These are phyloP conservation scores for Phodopus roborovskii DNA, from an alignment of 2,113 vertebrate genomes.

Conservation along the genomic window DNA sequence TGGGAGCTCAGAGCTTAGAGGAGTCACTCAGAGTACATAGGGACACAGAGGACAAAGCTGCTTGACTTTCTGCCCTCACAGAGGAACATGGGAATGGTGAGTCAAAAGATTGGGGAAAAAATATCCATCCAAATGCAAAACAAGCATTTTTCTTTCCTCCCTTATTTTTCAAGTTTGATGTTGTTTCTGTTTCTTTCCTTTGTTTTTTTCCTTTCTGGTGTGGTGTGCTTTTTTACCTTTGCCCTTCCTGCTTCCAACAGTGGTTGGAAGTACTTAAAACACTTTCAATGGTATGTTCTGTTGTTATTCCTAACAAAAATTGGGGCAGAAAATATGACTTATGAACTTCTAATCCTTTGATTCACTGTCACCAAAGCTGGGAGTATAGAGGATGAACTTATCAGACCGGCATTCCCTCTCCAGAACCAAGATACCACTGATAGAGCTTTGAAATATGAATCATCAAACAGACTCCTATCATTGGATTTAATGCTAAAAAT, in stretches of 20 bases:
- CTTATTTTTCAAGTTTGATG: conserved; percentile 58
- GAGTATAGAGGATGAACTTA: conserved; percentile 12
- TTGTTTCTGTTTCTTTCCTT: conserved; percentile 58
- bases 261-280: conserved; percentile 76
- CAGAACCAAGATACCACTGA: conserved; percentile 10
- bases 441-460: conserved; percentile 59
- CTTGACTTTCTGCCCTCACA: conserved; percentile 67
- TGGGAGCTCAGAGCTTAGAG: conserved; percentile 63
- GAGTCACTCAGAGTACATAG: conserved; percentile 79
- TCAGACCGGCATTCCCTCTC: conserved; percentile 50
- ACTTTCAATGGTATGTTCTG: conserved; percentile 65
- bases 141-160: conserved; percentile 32
- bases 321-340: conserved; percentile 70
- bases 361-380: conserved; percentile 52
- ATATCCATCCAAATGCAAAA: conserved; percentile 58
- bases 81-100: conserved; percentile 32
- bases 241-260: conserved; percentile 79
- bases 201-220: not conserved
- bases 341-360: conserved; percentile 72
- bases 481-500: conserved; percentile 27
- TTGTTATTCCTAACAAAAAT: conserved; percentile 73
- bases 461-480: not conserved
- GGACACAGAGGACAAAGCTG: conserved; percentile 17
- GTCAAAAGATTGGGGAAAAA: conserved; percentile 49
- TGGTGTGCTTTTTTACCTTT: conserved; percentile 68